phyloP scores from a whole-genome alignment of 2,797 vertebrate species.

The Chaetodon trifasciatus region DNA sequence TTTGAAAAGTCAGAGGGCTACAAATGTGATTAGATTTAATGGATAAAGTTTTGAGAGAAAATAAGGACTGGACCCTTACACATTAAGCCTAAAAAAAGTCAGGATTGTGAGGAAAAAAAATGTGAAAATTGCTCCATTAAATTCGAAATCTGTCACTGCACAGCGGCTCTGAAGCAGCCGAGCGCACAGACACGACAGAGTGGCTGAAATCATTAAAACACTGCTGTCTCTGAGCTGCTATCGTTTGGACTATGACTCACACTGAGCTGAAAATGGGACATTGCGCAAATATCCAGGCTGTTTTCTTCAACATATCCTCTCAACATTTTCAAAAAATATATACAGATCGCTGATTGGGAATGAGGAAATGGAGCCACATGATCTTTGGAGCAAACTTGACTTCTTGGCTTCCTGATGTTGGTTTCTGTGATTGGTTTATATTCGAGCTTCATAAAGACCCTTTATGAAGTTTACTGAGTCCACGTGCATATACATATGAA shows the following conservation, averaged over 20 bases:
- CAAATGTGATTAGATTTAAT: background rate
- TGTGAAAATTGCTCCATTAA: background rate
- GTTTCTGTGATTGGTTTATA: background rate
- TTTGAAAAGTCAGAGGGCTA: background rate
- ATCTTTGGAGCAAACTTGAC: background rate
- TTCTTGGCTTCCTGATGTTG: constrained; percentile 11
- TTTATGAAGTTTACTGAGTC: background rate
- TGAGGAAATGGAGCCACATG: background rate
- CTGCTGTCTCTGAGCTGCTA: constrained; percentile 4
- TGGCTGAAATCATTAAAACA: constrained; percentile 14
- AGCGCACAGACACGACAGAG: background rate
- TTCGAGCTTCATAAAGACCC: background rate
- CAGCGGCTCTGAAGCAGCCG: background rate
- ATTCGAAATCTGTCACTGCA: background rate
- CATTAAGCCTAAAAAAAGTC: background rate
- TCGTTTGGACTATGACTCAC: background rate
- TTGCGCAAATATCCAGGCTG: background rate
- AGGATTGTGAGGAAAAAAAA: background rate
- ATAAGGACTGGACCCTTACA: too few relatives aligned
- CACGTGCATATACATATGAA: constrained; percentile 28
- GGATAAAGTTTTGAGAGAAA: background rate
- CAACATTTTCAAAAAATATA: constrained; percentile 18
- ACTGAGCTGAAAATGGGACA: background rate
- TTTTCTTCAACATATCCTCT: constrained; percentile 12
- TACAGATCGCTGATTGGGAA: background rate